Percentiles rank a stretch among this genome's conserved stretches.
Conservation (phyloP, 2,113 vertebrate species). For the Sardina pilchardus region DNA sequence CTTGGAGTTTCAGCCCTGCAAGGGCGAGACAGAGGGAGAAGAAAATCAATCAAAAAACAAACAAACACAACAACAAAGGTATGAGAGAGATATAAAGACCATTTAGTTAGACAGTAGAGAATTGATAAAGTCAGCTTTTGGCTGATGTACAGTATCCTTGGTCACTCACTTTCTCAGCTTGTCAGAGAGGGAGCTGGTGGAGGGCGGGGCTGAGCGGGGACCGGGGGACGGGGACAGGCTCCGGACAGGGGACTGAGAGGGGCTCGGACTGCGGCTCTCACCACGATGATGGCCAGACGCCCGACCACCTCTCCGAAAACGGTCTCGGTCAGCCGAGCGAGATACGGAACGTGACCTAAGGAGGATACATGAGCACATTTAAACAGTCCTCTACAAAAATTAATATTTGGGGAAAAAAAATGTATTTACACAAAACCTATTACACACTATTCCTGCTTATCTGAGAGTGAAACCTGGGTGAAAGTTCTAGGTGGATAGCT, state of each 20-base stretch:
- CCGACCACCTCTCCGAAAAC: constrained; percentile 72
- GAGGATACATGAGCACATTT: neutral
- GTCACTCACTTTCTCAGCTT: constrained; percentile 90
- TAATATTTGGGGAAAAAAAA: neutral
- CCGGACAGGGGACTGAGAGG: constrained; percentile 70
- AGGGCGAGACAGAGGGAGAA: neutral
- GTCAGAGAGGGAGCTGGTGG: constrained; percentile 72
- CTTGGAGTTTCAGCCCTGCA: constrained; percentile 85
- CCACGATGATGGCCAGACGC: constrained; percentile 65
- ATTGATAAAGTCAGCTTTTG: neutral
- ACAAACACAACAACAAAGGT: too few relatives aligned
- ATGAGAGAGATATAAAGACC: neutral
- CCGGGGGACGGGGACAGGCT: constrained; percentile 76
- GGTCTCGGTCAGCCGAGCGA: constrained; percentile 76
- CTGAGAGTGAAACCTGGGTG: neutral
- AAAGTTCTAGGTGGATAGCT: neutral
- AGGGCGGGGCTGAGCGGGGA: constrained; percentile 71
- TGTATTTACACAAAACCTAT: neutral
- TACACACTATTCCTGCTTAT: neutral
- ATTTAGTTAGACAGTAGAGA: neutral
- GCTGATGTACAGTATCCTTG: neutral
- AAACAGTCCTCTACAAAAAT: fast-evolving
- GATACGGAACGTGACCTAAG: constrained; percentile 79
- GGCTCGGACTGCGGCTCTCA: constrained; percentile 78
- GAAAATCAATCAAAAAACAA: too few relatives aligned